These are phyloP conservation scores for Chiroxiphia lanceolata DNA, from an alignment of 2,797 vertebrate species.

Conservation along the genomic window DNA sequence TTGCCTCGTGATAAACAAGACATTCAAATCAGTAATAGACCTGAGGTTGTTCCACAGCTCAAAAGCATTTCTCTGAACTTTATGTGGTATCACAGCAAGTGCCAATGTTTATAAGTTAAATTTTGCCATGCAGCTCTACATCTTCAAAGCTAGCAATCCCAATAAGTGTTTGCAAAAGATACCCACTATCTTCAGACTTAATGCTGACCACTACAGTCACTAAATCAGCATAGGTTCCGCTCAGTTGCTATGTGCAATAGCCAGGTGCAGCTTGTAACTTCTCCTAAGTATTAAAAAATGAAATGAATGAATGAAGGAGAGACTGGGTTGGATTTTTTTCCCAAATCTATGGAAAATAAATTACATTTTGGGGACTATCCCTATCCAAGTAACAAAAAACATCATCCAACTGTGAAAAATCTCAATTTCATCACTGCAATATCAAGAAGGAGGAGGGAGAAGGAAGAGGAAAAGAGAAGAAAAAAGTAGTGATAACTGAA, in stretches of 20 bases:
- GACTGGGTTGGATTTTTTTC: background rate
- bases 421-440: slow-evolving; percentile 22
- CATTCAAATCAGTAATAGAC: slow-evolving; percentile 27
- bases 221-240: background rate
- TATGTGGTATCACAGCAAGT: background rate
- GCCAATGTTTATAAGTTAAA: background rate
- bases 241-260: background rate
- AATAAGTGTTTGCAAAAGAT: background rate
- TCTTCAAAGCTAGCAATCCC: background rate
- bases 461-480: background rate
- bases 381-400: slow-evolving; percentile 27
- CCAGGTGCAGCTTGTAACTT: background rate
- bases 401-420: slow-evolving; percentile 35
- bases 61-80: slow-evolving; percentile 1
- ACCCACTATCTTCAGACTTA: background rate
- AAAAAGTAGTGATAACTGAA: slow-evolving; percentile 47
- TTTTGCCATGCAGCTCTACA: background rate
- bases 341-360: background rate
- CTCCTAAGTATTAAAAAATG: background rate
- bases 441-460: background rate
- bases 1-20: slow-evolving; percentile 34
- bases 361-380: slow-evolving; percentile 25
- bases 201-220: background rate
- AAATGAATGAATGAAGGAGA: slow-evolving; percentile 12
- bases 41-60: slow-evolving; percentile 1